Conservation (phyloP, 2,888 invertebrate species). For the Microctonus hyperodae region DNA sequence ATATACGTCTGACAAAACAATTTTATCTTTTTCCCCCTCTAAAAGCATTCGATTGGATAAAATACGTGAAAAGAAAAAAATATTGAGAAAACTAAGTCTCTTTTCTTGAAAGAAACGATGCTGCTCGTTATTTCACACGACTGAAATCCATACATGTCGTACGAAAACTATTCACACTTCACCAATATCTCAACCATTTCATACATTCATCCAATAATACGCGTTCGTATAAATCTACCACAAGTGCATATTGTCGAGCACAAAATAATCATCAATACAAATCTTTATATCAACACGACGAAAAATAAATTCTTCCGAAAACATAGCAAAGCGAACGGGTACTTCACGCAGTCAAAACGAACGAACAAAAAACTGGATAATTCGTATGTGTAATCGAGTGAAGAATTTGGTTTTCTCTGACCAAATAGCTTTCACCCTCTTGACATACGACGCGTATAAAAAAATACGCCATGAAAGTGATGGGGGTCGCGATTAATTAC, state of each 20-base stretch:
- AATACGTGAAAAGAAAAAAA: neutral
- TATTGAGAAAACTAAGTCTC: neutral
- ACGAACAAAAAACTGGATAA: neutral
- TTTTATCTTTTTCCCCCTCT: neutral
- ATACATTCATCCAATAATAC: too few relatives aligned
- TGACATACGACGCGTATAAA: neutral
- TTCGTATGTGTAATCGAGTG: neutral
- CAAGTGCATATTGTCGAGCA: neutral
- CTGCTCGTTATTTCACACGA: constrained; percentile 11
- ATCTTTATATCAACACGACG: neutral
- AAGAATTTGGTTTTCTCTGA: neutral
- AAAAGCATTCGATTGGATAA: constrained; percentile 15
- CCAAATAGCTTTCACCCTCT: neutral
- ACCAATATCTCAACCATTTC: neutral
- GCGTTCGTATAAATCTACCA: too few relatives aligned
- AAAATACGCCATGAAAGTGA: constrained; percentile 33
- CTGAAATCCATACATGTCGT: neutral
- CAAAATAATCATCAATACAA: neutral
- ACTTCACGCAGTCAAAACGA: too few relatives aligned
- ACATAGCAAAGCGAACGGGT: too few relatives aligned
- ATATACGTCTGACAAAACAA: neutral
- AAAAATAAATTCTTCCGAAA: too few relatives aligned
- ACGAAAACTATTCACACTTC: constrained; percentile 2
- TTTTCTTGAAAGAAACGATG: constrained; percentile 2
- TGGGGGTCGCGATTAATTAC: constrained; percentile 38